Conservation (phyloP, 35 echinoderm and acorn worm genomes). For the Ptychodera flava region DNA sequence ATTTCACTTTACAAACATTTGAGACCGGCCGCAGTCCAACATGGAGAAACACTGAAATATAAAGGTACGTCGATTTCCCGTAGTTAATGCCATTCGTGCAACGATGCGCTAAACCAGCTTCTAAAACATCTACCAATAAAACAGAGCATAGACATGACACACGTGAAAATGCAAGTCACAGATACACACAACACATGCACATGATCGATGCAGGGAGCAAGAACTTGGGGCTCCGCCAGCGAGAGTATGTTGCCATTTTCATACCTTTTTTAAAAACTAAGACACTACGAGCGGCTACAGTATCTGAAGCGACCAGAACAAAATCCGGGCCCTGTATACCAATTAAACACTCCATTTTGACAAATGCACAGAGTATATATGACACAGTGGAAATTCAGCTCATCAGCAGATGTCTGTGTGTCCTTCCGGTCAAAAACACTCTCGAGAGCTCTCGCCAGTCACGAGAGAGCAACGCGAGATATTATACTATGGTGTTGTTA, state of each 20-base stretch:
- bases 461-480: too few species aligned
- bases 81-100: too few species aligned
- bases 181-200: background rate
- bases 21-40: too few species aligned
- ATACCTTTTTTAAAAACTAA: conserved; percentile 93
- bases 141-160: background rate
- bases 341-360: conserved; percentile 91
- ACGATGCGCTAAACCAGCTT: too few species aligned
- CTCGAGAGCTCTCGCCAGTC: background rate
- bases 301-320: conserved; percentile 84
- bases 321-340: conserved; percentile 89
- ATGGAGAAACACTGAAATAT: too few species aligned
- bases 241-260: background rate
- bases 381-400: too few species aligned
- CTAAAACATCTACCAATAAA: too few species aligned
- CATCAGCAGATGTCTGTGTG: background rate
- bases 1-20: background rate
- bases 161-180: background rate
- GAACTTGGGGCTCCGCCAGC: background rate
- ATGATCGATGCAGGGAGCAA: background rate
- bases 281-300: conserved; percentile 80
- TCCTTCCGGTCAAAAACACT: background rate
- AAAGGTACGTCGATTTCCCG: too few species aligned
- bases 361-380: background rate
- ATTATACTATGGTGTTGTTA: too few species aligned